Conservation (phyloP, 2,113 vertebrate genomes). For the Cynopterus brachyotis region DNA sequence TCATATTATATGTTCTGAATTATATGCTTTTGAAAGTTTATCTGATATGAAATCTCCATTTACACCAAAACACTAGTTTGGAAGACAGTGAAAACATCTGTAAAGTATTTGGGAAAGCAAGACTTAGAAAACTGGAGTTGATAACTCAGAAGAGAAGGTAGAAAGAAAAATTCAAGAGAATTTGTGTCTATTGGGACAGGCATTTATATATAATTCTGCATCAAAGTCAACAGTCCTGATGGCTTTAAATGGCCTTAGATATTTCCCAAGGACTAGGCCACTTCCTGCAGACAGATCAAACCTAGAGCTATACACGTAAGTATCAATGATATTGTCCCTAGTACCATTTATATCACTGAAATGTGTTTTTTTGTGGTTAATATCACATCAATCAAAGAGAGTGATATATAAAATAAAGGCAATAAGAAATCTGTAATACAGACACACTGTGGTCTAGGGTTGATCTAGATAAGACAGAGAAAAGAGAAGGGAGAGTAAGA, state of each 20-base stretch:
- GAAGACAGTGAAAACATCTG: constrained; percentile 27
- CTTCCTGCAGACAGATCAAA: constrained; percentile 25
- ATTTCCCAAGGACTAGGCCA: constrained; percentile 21
- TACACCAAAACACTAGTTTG: neutral
- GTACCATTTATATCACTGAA: neutral
- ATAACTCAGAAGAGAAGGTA: constrained; percentile 5
- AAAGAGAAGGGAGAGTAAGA: neutral
- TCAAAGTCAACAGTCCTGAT: constrained; percentile 23
- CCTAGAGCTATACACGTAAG: neutral
- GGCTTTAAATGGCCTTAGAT: constrained; percentile 6
- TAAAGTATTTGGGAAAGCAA: neutral
- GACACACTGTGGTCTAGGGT: neutral
- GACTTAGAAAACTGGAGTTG: neutral
- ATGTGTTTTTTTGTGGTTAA: neutral
- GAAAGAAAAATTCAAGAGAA: constrained; percentile 44
- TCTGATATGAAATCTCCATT: constrained; percentile 3
- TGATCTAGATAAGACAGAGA: neutral
- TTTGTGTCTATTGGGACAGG: neutral
- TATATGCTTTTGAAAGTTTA: neutral
- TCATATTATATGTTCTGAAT: neutral
- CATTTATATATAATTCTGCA: constrained; percentile 27
- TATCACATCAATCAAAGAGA: neutral
- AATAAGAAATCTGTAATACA: constrained; percentile 26
- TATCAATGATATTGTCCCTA: constrained; percentile 14
- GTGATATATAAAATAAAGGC: constrained; percentile 50